phyloP scores from a whole-genome alignment of 2,888 invertebrate species.

The Sturmia bella region DNA sequence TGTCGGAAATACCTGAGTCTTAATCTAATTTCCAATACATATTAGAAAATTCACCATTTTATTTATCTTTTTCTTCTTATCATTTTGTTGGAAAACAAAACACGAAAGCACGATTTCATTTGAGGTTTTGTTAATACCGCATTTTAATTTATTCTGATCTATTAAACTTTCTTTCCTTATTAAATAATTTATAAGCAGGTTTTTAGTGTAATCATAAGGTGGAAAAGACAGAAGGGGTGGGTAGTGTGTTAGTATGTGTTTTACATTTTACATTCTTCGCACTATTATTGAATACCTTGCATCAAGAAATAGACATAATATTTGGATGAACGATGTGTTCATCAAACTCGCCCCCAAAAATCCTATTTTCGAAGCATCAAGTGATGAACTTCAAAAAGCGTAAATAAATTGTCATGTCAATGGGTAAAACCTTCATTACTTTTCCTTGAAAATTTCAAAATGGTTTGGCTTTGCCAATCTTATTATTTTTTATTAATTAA shows the following conservation, averaged over 20 bases:
- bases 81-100: conserved; percentile 12
- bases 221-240: not conserved
- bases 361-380: conserved; percentile 22
- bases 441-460: not conserved
- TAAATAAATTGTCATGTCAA: conserved; percentile 20
- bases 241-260: conserved; percentile 7
- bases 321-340: conserved; percentile 16
- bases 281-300: conserved; percentile 55
- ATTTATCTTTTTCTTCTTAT: not conserved
- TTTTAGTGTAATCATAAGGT: conserved; percentile 3
- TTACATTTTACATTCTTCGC: conserved; percentile 52
- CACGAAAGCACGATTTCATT: conserved; percentile 25
- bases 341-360: conserved; percentile 10
- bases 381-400: conserved; percentile 38
- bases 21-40: conserved; percentile 48
- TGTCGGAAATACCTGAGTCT: conserved; percentile 50
- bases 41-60: conserved; percentile 41
- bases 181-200: conserved; percentile 28
- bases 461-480: too few species aligned
- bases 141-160: conserved; percentile 39
- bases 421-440: conserved; percentile 2
- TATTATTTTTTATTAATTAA: too few species aligned
- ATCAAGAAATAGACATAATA: conserved; percentile 43
- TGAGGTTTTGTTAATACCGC: conserved; percentile 50
- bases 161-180: conserved; percentile 42